Conservation (phyloP, 2,888 invertebrate species). For the Caenorhabditis sp. region DNA sequence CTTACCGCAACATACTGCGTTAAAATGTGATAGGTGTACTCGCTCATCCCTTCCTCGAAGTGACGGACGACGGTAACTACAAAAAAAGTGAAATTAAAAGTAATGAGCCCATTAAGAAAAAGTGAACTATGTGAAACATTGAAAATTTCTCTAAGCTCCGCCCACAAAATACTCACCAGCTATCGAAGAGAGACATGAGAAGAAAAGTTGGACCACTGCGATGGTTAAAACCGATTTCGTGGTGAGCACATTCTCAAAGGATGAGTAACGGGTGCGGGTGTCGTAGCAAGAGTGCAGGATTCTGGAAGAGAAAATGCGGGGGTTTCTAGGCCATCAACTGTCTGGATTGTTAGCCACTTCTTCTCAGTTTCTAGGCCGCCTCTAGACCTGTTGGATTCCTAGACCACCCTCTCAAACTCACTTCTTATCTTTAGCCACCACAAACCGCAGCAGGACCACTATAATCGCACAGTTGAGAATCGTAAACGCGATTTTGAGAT, state of each 20-base stretch:
- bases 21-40: constrained; percentile 28
- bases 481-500: not conserved
- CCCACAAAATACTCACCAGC: constrained; percentile 9
- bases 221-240: constrained; percentile 36
- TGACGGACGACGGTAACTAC: constrained; percentile 2
- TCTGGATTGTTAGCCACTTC: too few species aligned
- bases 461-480: constrained; percentile 7
- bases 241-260: constrained; percentile 39
- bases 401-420: too few species aligned
- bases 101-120: too few species aligned
- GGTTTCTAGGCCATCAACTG: too few species aligned
- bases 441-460: not conserved
- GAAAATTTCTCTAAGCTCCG: too few species aligned
- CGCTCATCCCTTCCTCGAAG: constrained; percentile 27
- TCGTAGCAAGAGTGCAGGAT: constrained; percentile 8
- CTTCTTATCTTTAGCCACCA: constrained; percentile 5
- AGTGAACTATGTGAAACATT: not conserved
- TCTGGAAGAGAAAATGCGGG: constrained; percentile 13
- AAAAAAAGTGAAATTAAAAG: too few species aligned
- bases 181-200: constrained; percentile 5
- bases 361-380: too few species aligned
- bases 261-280: constrained; percentile 17
- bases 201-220: constrained; percentile 20
- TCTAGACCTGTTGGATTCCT: too few species aligned
- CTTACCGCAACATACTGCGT: constrained; percentile 24